Evolutionary conservation across 2,113 vertebrate genomes (phyloP).

Genomic region (Lynx canadensis): DNA sequence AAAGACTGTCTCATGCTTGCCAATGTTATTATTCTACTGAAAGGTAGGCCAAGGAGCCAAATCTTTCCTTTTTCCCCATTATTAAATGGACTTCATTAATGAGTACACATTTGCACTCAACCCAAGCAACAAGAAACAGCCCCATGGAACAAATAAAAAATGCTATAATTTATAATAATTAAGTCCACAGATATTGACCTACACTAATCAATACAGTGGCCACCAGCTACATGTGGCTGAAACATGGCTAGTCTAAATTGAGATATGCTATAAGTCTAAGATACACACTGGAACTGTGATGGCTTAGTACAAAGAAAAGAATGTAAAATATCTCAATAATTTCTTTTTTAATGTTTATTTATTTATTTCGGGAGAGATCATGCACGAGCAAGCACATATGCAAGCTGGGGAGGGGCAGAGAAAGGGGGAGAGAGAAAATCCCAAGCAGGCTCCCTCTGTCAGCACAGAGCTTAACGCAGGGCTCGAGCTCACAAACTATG

Average conservation of each 20-base stretch:
- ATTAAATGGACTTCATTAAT: neutral
- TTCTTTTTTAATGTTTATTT: neutral
- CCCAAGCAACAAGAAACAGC: neutral
- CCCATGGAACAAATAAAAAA: neutral
- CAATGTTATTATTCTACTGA: neutral
- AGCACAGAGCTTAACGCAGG: too few species aligned
- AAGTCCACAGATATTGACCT: neutral
- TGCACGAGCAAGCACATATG: too few species aligned
- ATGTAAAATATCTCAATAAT: neutral
- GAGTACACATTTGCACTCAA: neutral
- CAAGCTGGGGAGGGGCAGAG: too few species aligned
- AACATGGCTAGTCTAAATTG: neutral
- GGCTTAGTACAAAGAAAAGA: neutral
- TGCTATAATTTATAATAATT: neutral
- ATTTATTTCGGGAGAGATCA: too few species aligned
- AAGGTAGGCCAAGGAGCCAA: neutral
- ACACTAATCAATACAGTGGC: neutral
- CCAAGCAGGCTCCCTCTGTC: too few species aligned
- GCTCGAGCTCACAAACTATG: too few species aligned
- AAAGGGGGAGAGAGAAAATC: too few species aligned
- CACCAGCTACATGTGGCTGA: neutral
- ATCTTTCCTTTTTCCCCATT: neutral
- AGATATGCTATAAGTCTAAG: neutral
- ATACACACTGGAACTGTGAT: neutral
- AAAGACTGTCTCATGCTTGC: neutral